These are phyloP conservation scores for Busseola fusca DNA, from an alignment of 2,888 invertebrate species.

Conservation along the genomic window DNA sequence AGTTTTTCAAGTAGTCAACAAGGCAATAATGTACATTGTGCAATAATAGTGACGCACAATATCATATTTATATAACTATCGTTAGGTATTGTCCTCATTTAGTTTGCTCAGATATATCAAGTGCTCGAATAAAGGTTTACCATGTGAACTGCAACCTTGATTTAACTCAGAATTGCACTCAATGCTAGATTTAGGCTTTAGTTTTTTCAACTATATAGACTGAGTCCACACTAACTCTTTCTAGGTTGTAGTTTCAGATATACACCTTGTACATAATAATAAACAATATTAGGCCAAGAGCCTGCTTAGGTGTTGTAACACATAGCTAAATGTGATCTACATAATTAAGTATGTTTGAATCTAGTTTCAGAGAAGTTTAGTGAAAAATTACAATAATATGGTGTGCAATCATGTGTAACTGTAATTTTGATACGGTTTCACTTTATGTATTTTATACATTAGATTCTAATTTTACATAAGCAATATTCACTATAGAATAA, in stretches of 20 bases:
- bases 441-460: constrained; percentile 29
- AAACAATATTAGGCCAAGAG: constrained; percentile 13
- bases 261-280: constrained; percentile 17
- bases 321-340: constrained; percentile 52
- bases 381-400: not conserved
- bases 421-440: constrained; percentile 11
- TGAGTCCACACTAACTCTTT: constrained; percentile 37
- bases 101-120: constrained; percentile 18
- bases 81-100: constrained; percentile 14
- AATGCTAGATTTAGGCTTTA: constrained; percentile 27
- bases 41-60: constrained; percentile 50
- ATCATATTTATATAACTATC: constrained; percentile 22
- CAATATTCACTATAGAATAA: constrained; percentile 13
- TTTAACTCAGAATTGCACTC: constrained; percentile 39
- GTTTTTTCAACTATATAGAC: not conserved
- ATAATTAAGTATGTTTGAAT: constrained; percentile 37
- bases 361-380: constrained; percentile 23
- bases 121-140: constrained; percentile 42
- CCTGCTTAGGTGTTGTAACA: constrained; percentile 26
- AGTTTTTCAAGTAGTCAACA: constrained; percentile 44
- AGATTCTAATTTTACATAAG: constrained; percentile 23
- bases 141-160: constrained; percentile 20
- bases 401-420: too few relatives aligned
- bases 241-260: constrained; percentile 25
- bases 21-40: constrained; percentile 67